Evolutionary conservation across 1,140 invertebrate genomes (phyloP).

Genomic region (Stratiolaelaps scimitus): DNA sequence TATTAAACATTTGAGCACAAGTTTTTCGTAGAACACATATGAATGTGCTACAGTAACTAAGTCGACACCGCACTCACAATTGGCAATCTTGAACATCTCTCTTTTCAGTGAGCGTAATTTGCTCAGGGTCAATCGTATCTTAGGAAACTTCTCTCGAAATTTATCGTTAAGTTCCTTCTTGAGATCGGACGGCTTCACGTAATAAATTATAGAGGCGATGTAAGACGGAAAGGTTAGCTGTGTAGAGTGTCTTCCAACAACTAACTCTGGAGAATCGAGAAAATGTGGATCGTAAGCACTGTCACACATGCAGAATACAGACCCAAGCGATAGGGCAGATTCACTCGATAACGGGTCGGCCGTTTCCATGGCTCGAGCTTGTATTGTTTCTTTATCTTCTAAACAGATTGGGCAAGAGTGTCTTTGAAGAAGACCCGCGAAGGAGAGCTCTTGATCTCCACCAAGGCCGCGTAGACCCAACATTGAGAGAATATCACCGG

Average conservation of each 20-base stretch:
- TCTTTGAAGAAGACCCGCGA: constrained; percentile 4
- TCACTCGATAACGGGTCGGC: constrained; percentile 36
- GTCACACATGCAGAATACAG: constrained; percentile 34
- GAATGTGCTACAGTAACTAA: constrained; percentile 82
- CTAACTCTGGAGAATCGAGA: constrained; percentile 84
- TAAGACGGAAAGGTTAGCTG: constrained; percentile 87
- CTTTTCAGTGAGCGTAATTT: constrained; percentile 87
- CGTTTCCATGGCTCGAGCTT: constrained; percentile 28
- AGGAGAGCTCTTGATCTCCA: constrained; percentile 16
- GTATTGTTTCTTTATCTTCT: constrained; percentile 31
- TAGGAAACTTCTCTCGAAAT: constrained; percentile 86
- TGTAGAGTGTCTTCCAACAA: constrained; percentile 85
- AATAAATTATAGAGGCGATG: constrained; percentile 89
- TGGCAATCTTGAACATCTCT: constrained; percentile 86
- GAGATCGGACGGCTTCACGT: constrained; percentile 85
- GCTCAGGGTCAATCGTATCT: constrained; percentile 86
- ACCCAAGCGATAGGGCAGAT: not conserved
- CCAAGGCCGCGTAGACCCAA: not conserved
- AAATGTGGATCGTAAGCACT: constrained; percentile 64
- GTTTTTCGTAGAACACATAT: constrained; percentile 93
- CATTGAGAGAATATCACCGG: constrained; percentile 19
- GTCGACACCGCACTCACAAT: constrained; percentile 56
- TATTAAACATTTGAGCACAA: constrained; percentile 74
- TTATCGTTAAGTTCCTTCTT: constrained; percentile 97
- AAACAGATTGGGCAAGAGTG: not conserved